These are phyloP conservation scores for Serripes groenlandicus DNA, from an alignment of 2,888 invertebrate species.

Conservation along the genomic window DNA sequence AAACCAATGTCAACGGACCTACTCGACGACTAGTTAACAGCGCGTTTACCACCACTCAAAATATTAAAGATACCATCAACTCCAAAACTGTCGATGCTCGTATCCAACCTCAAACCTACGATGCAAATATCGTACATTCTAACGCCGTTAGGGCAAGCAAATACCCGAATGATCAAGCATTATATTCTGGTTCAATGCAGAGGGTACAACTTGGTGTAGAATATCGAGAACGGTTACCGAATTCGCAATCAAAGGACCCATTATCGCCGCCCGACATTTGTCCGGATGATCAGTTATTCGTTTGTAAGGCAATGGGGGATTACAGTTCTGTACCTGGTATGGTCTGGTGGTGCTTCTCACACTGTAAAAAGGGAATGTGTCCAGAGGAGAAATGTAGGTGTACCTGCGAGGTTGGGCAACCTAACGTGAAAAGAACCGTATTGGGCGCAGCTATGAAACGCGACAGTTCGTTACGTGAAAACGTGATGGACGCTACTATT, in stretches of 20 bases:
- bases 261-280: conserved; percentile 3
- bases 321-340: conserved; percentile 49
- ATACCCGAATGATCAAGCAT: background rate
- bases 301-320: conserved; percentile 44
- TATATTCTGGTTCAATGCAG: background rate
- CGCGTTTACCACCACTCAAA: background rate
- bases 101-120: background rate
- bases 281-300: conserved; percentile 20
- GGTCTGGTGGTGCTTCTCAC: conserved; percentile 61
- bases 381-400: conserved; percentile 52
- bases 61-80: background rate
- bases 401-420: conserved; percentile 14
- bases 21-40: no score
- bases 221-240: background rate
- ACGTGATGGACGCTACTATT: background rate
- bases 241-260: background rate
- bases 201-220: background rate
- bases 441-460: background rate
- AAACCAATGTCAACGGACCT: background rate
- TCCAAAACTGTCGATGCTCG: background rate
- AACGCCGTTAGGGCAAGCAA: background rate
- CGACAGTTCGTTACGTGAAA: background rate
- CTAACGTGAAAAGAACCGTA: background rate
- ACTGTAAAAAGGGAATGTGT: conserved; percentile 48
- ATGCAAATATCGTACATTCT: background rate